Percentiles rank a stretch among this genome's conserved stretches.
Evolutionary conservation across 2,113 vertebrate genomes (phyloP).

Genomic region (Siniperca knerii): DNA sequence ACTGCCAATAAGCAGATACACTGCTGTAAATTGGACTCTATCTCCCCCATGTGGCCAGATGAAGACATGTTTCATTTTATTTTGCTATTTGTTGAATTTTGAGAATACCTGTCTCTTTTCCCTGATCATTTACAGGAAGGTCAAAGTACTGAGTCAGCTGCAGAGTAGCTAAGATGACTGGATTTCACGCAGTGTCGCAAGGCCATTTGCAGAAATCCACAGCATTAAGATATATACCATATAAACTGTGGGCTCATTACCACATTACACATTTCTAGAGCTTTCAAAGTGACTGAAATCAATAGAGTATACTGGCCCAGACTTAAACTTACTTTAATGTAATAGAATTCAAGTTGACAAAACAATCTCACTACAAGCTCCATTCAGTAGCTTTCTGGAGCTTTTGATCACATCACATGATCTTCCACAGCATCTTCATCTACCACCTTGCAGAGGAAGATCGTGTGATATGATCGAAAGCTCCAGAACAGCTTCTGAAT

Average conservation of each 20-base stretch:
- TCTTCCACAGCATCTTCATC: not conserved
- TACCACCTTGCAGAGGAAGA: not conserved
- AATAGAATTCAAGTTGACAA: not conserved
- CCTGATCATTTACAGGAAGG: not conserved
- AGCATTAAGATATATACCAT: not conserved
- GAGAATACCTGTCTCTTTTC: not conserved
- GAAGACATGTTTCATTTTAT: not conserved
- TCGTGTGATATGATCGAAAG: not conserved
- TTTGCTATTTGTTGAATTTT: not conserved
- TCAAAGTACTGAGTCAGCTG: not conserved
- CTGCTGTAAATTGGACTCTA: conserved; percentile 41
- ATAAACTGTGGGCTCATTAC: not conserved
- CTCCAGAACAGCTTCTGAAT: not conserved
- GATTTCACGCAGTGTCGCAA: not conserved
- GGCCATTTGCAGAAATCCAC: not conserved
- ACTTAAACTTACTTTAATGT: not conserved
- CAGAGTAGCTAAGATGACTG: not conserved
- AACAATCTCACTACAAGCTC: not conserved
- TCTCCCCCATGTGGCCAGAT: conserved; percentile 62
- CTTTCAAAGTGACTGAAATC: not conserved
- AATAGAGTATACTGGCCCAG: not conserved
- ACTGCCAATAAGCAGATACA: not conserved
- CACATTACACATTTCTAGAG: not conserved
- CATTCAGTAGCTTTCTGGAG: not conserved
- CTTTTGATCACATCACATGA: not conserved